Conservation (phyloP, 2,888 invertebrate species). For the Drosophila hamatofila region DNA sequence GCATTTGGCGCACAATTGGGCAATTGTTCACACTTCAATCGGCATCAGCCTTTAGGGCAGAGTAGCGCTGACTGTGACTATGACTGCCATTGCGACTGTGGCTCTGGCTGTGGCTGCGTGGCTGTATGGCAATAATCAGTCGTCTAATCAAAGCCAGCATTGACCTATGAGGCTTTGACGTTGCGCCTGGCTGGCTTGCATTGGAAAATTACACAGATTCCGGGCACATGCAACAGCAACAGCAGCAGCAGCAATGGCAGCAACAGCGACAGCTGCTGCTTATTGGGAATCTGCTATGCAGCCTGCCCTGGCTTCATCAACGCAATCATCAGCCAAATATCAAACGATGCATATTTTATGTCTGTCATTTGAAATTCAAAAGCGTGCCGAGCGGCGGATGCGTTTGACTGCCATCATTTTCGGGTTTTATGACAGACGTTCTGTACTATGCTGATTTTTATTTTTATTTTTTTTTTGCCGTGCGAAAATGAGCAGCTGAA, state of each 20-base stretch:
- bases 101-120: constrained; percentile 24
- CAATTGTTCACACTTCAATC: constrained; percentile 69
- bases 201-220: constrained; percentile 54
- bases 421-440: constrained; percentile 2
- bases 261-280: constrained; percentile 13
- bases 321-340: constrained; percentile 66
- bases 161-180: constrained; percentile 42
- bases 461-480: constrained; percentile 34
- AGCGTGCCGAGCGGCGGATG: constrained; percentile 59
- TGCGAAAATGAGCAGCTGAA: constrained; percentile 70
- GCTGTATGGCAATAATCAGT: constrained; percentile 60
- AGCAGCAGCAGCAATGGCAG: constrained; percentile 6
- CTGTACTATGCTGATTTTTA: background rate
- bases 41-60: constrained; percentile 39
- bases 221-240: constrained; percentile 19
- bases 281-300: constrained; percentile 27
- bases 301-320: constrained; percentile 25
- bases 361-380: constrained; percentile 76
- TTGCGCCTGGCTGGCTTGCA: constrained; percentile 54
- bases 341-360: constrained; percentile 75
- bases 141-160: constrained; percentile 67
- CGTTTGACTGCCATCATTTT: constrained; percentile 47
- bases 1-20: constrained; percentile 55
- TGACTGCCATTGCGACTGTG: constrained; percentile 5
- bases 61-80: background rate